Evolutionary conservation across 2,113 vertebrate genomes (phyloP).

Genomic region (Cochlearius cochlearius): DNA sequence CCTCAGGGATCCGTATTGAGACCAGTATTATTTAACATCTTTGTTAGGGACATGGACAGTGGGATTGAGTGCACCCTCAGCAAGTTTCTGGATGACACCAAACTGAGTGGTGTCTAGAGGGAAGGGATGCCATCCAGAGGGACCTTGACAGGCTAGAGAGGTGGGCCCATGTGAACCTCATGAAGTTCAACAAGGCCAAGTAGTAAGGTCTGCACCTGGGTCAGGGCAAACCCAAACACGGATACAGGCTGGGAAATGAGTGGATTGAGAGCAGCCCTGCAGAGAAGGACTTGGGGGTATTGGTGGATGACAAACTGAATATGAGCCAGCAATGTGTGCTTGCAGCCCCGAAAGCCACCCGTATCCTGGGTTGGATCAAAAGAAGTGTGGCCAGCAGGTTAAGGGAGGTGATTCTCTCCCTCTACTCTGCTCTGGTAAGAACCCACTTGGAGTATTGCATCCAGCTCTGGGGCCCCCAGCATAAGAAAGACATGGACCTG

Average conservation of each 20-base stretch:
- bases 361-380: background rate
- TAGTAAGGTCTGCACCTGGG: background rate
- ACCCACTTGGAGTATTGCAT: background rate
- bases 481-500: background rate
- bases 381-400: background rate
- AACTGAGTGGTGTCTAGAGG: background rate
- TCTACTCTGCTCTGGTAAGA: background rate
- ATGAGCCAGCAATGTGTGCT: background rate
- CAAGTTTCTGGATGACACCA: background rate
- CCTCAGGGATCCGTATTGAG: background rate
- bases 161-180: rapidly evolving
- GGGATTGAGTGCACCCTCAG: background rate
- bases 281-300: background rate
- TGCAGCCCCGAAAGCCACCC: background rate
- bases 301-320: background rate
- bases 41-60: background rate
- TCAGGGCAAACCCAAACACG: background rate
- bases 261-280: background rate
- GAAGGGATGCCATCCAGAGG: background rate
- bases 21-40: background rate
- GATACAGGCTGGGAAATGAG: background rate
- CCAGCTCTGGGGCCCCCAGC: background rate
- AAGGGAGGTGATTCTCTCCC: background rate
- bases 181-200: background rate
- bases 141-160: background rate